Evolutionary conservation across 2,113 vertebrate species (phyloP).

Genomic region (Megaceryle maxima): DNA sequence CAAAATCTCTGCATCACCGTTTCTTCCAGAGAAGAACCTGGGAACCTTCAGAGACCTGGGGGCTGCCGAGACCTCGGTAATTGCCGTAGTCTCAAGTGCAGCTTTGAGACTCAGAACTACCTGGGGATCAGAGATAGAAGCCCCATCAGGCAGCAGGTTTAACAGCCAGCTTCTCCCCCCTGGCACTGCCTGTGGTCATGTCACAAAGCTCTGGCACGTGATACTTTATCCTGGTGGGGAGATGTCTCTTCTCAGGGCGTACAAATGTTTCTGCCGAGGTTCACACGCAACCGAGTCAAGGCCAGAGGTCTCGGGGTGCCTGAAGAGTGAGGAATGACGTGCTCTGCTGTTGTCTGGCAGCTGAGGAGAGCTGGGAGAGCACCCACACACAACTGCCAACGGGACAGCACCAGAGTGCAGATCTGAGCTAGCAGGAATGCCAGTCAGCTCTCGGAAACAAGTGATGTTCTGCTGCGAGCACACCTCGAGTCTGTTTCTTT

Average conservation of each 20-base stretch:
- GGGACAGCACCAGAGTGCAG: not conserved
- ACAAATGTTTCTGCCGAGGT: not conserved
- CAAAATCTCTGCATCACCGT: not conserved
- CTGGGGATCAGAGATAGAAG: not conserved
- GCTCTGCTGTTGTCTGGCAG: fast-evolving
- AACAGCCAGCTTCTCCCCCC: not conserved
- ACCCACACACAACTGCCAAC: not conserved
- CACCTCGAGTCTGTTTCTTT: fast-evolving
- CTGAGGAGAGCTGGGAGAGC: not conserved
- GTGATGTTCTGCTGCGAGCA: not conserved
- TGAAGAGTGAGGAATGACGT: not conserved
- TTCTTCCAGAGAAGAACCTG: not conserved
- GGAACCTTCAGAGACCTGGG: not conserved
- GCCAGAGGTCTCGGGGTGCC: not conserved
- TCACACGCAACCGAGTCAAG: not conserved
- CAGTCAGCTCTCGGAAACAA: not conserved
- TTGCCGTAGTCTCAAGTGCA: not conserved
- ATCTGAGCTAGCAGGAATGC: not conserved
- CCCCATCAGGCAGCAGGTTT: not conserved
- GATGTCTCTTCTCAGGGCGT: not conserved
- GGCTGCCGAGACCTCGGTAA: not conserved
- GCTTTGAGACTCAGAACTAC: not conserved
- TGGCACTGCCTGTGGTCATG: not conserved
- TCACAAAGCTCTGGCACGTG: not conserved
- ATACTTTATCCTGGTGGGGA: not conserved